Evolutionary conservation across 2,797 vertebrate species (phyloP), one percentile per base, ranked within the genome.

Genomic region (Premnoplex brunnescens): DNA sequence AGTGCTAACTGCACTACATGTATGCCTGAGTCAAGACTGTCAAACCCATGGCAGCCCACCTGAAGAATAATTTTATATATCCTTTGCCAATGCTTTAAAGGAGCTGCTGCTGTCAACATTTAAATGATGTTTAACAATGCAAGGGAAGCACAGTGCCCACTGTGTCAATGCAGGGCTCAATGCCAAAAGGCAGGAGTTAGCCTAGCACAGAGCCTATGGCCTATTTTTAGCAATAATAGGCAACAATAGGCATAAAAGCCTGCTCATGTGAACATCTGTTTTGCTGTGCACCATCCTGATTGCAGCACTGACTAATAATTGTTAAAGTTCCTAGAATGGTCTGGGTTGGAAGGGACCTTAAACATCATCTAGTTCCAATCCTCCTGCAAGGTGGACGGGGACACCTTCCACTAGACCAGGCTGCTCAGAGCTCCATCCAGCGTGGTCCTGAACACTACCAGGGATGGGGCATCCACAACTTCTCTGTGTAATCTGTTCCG

Each of bases 121-220:
- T 49, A 49, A 39, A 49, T 14, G 27, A 46, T 56, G 26, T n/a
- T 83, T 44, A 27, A 58, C 0, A 1, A 59, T 34, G 37, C 28
- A 79, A 62, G 28, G 37, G 1, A 4, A 28, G 43, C 32, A n/a
- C 5, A 5, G 34, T 23, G 28, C 41, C 34, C 12, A 4, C 34
- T 15, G 39, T 67, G 69, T 59, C 68, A 1, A 0, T 16, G 16
- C 22, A 54, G n/a, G 52, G 6, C 48, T 75, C 32, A 4, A 3
- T 46, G 52, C 14, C 36, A 46, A 43, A 88, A 86, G 34, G 23
- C 37, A 51, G 68, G 48, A 73, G 17, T 62, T 39, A 37, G 23
- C 28, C 26, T 49, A 49, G 23, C 30, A 37, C 34, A 56, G 48
- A 60, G 20, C 41, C 34, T 0, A 0, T 26, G 26, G 32, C 13